Evolutionary conservation across 2,797 vertebrate species (phyloP).

Genomic region (Xiphorhynchus erythropygius): DNA sequence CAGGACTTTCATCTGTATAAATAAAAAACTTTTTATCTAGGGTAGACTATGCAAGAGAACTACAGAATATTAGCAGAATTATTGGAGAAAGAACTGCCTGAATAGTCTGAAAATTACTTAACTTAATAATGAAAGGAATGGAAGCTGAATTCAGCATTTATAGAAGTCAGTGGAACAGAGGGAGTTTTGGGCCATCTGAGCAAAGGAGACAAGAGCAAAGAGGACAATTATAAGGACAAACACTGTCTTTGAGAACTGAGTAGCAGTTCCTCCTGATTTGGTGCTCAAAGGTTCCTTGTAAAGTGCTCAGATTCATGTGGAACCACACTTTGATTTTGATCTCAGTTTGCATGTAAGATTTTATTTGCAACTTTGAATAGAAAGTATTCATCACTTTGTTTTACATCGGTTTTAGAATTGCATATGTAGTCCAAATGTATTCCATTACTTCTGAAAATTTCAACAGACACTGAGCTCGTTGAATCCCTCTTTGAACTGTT

Average conservation of each 20-base stretch:
- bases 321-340: background rate
- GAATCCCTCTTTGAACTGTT: background rate
- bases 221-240: background rate
- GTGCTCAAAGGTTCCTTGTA: background rate
- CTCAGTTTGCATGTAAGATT: background rate
- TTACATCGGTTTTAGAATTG: background rate
- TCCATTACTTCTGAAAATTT: background rate
- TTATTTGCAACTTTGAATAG: background rate
- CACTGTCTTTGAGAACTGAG: background rate
- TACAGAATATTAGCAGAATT: background rate
- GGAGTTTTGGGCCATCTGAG: rapidly evolving
- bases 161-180: background rate
- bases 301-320: background rate
- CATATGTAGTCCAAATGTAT: background rate
- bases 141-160: background rate
- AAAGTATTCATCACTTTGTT: background rate
- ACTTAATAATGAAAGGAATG: background rate
- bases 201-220: background rate
- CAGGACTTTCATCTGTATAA: background rate
- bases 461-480: background rate
- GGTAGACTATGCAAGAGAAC: background rate
- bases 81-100: background rate
- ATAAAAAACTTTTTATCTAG: background rate
- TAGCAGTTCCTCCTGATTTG: background rate
- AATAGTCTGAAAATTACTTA: background rate